Base-by-base conservation (phyloP, 2,888 invertebrate species). In the Shargacucullia verbasci region DNA sequence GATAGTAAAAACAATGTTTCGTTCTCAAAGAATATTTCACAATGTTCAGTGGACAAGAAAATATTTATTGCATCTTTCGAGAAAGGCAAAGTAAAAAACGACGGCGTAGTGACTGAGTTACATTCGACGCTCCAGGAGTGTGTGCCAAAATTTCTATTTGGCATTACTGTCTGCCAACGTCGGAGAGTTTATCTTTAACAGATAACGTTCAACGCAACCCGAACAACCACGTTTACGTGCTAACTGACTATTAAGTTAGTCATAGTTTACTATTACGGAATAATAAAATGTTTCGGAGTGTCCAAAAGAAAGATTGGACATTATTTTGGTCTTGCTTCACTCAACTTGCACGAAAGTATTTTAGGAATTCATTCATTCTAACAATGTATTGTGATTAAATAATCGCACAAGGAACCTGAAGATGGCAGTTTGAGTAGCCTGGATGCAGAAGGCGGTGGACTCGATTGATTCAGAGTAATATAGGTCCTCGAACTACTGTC, bases 131-230 rank as follows among this genome's bases (percentile, higher is more conserved):
- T 38, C 50, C 35, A 58, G 43, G 55, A 59, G 40, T 44, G 57
- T 57, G 44, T 73, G 68, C 62, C 75, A 72, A 74, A 39, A 59
- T 57, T 56, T 59, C 60, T 57, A 59, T 68, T 64, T 74, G 44
- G 66, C 56, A 66, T 60, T 53, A 65, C 41, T 8, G 50, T 41
- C 40, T 40, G 49, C 43, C 29, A 20, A 15, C 44, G 33, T 31
- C 46, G 25, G 33, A 59, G 35, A 62, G 57, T 62, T 59, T 58
- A 67, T 70, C 57, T 45, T 49, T 27, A 53, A 67, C 44, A 70
- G 62, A 59, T 45, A 58, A 69, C 47, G 56, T 60, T 70, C 38
- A 52, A 45, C 50, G 14, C 52, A 44, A 31, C 52, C 44, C 25
- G 27, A 57, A 70, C 48, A 39, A 57, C 14, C 33, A 35, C 27